Base-by-base conservation (phyloP, 2,797 vertebrate genomes). In the Arctocebus calabarensis region DNA sequence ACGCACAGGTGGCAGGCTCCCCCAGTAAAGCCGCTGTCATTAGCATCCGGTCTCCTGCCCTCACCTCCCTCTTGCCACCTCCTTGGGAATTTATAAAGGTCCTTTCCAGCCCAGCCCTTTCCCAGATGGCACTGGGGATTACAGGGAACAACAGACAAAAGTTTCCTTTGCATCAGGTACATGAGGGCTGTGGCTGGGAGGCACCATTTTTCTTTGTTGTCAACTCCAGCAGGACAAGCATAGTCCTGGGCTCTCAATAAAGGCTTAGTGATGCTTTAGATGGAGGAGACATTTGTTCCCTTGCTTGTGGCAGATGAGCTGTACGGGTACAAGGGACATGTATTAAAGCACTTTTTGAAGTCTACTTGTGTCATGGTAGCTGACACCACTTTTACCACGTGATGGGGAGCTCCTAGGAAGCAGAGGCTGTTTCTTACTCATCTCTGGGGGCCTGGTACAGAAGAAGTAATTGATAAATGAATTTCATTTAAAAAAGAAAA, bases 401-500 rank as follows among this genome's bases (percentile, higher is more conserved):
- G 73, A 45, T 37, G 59, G 34, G 66, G 16, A 88, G 48, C 32
- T 7, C 32, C 43, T 25, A 32, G 32, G 82, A 45, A 85, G 68
- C 71, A 73, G 12, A 68, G 73, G 32, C 43, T 32, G 17, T n/a
- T 84, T 82, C 90, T 73, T 16, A 78, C 25, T 92, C 57, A 43
- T 57, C 34, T 84, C 37, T 88, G 73, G 55, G 55, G 86, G 77
- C 48, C 13, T 57, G 29, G 92, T 43, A 40, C 79, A 70, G 73
- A 84, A 74, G 14, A 55, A 55, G 52, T 75, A 88, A 84, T 3
- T 27, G 77, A 61, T 66, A 83, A 34, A 48, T 37, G 64, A 88
- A 68, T 86, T 89, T 91, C 37, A 86, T 87, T 78, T 68, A 32
- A 79, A 91, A 66, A 88, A 45, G 75, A 84, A 59, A 88, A n/a